phyloP scores from a whole-genome alignment of 1,140 invertebrate genomes.

The Hyles euphorbiae region DNA sequence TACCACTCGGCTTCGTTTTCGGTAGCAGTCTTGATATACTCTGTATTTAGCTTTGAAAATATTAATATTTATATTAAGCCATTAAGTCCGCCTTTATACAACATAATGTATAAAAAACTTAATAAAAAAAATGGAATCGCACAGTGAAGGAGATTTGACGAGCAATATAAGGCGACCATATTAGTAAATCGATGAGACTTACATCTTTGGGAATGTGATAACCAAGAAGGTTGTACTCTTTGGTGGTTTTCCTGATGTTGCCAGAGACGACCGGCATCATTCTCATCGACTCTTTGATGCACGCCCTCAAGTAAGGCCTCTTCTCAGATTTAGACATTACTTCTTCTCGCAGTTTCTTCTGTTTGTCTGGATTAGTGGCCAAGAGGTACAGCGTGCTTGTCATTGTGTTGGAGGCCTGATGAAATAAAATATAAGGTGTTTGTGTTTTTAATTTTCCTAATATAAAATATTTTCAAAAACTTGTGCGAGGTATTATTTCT shows the following conservation, averaged over 20 bases:
- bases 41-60: too few species aligned
- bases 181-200: slow-evolving; percentile 77
- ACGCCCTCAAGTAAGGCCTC: slow-evolving; percentile 79
- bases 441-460: too few species aligned
- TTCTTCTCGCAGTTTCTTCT: slow-evolving; percentile 82
- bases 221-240: slow-evolving; percentile 76
- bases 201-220: slow-evolving; percentile 79
- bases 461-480: too few species aligned
- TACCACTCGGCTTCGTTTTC: too few species aligned
- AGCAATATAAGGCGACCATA: too few species aligned
- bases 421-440: slow-evolving; percentile 7
- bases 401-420: slow-evolving; percentile 52
- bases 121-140: too few species aligned
- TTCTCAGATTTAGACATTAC: slow-evolving; percentile 57
- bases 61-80: too few species aligned
- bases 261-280: slow-evolving; percentile 74
- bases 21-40: too few species aligned
- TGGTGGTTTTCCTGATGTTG: slow-evolving; percentile 67
- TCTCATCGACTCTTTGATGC: slow-evolving; percentile 80
- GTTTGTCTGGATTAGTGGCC: slow-evolving; percentile 78
- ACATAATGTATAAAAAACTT: too few species aligned
- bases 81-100: too few species aligned
- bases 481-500: too few species aligned
- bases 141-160: too few species aligned
- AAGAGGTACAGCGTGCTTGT: slow-evolving; percentile 77